Conservation (phyloP, 2,888 invertebrate species). For the Drosophila cognata region DNA sequence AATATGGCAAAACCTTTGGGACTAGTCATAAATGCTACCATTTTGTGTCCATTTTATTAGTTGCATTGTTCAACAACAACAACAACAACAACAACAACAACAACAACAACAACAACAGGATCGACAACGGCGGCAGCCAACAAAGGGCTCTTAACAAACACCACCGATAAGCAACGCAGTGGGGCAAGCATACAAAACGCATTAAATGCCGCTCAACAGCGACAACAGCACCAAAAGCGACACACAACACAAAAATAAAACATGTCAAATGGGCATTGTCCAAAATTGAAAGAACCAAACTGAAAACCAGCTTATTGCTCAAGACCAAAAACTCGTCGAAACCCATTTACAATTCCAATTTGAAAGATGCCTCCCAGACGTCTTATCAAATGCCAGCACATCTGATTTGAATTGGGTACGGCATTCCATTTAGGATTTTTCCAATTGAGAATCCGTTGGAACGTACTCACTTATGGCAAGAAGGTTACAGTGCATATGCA, state of each 20-base stretch:
- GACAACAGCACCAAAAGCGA: slow-evolving; percentile 13
- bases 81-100: slow-evolving; percentile 8
- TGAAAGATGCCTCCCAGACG: background rate
- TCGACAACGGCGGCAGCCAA: slow-evolving; percentile 28
- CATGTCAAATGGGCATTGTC: slow-evolving; percentile 2
- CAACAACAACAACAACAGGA: background rate
- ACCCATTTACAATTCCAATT: slow-evolving; percentile 27
- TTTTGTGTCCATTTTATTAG: slow-evolving; percentile 30
- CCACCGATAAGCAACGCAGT: slow-evolving; percentile 22
- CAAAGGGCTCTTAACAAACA: slow-evolving; percentile 29
- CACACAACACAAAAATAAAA: slow-evolving; percentile 2
- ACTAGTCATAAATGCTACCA: slow-evolving; percentile 37
- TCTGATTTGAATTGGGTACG: slow-evolving; percentile 16
- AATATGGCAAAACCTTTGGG: slow-evolving; percentile 11
- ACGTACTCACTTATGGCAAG: slow-evolving; percentile 11
- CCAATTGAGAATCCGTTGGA: slow-evolving; percentile 15
- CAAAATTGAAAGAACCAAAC: slow-evolving; percentile 2
- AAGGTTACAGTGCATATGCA: slow-evolving; percentile 6
- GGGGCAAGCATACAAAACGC: slow-evolving; percentile 22
- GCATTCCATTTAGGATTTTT: slow-evolving; percentile 14
- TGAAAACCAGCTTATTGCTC: slow-evolving; percentile 20
- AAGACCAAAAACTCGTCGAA: slow-evolving; percentile 10
- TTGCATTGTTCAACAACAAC: slow-evolving; percentile 29
- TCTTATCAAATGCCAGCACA: slow-evolving; percentile 30
- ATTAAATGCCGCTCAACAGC: slow-evolving; percentile 25